Evolutionary conservation across 2,797 vertebrate genomes (phyloP).

Genomic region (Urosaurus nigricauda): DNA sequence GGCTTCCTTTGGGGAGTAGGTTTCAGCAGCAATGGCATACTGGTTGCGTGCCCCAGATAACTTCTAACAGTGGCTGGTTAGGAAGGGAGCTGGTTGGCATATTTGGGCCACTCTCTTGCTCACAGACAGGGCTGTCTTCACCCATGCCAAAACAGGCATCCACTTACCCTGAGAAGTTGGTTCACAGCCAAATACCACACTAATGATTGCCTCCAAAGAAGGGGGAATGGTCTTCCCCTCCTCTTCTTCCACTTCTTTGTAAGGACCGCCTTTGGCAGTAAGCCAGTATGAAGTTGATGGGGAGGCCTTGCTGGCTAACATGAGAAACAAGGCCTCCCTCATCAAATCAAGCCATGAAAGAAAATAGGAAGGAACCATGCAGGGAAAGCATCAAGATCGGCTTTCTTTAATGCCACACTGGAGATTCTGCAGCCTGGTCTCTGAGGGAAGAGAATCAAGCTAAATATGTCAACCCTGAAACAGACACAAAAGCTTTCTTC

Average conservation of each 20-base stretch:
- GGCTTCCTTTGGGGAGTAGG: not conserved
- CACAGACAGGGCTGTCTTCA: conserved; percentile 1
- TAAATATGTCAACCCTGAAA: not conserved
- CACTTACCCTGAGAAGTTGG: conserved; percentile 41
- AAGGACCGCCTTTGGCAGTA: not conserved
- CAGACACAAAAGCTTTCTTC: not conserved
- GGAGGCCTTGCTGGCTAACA: conserved; percentile 21
- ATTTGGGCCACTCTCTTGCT: not conserved
- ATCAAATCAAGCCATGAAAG: conserved; percentile 19
- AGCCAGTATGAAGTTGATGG: conserved; percentile 14
- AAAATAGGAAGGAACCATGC: not conserved
- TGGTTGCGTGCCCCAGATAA: not conserved
- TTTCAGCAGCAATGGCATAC: not conserved
- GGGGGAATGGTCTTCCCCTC: not conserved
- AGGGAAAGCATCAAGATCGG: too few relatives aligned
- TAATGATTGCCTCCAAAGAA: conserved; percentile 35
- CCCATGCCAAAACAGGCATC: conserved; percentile 22
- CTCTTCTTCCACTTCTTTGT: not conserved
- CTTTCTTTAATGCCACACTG: not conserved
- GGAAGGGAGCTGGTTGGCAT: conserved; percentile 21
- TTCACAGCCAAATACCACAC: conserved; percentile 14
- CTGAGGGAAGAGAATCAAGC: not conserved
- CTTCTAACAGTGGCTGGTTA: conserved; percentile 5
- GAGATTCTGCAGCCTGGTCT: not conserved
- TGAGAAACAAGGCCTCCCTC: conserved; percentile 4